These are phyloP conservation scores for Pseudomyrmex gracilis DNA, from an alignment of 1,140 invertebrate genomes.

Conservation along the genomic window DNA sequence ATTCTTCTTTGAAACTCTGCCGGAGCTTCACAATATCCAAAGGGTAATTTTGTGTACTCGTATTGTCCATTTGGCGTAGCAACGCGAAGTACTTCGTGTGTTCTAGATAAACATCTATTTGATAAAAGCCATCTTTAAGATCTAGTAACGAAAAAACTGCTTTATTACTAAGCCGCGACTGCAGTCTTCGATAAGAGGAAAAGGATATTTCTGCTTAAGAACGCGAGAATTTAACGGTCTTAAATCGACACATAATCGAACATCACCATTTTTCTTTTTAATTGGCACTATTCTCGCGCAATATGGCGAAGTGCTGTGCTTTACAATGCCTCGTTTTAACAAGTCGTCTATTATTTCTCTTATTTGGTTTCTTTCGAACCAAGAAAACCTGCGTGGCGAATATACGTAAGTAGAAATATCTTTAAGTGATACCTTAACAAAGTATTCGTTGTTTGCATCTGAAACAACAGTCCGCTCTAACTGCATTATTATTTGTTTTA, in stretches of 20 bases:
- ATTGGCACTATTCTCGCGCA: no score
- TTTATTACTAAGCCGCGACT: not conserved
- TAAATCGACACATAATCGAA: not conserved
- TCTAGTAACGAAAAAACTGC: not conserved
- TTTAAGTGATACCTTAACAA: not conserved
- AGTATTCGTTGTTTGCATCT: no score
- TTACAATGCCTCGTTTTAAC: no score
- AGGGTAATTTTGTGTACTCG: not conserved
- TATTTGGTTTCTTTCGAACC: not conserved
- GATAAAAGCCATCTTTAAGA: not conserved
- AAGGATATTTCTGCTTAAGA: not conserved
- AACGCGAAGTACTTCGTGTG: not conserved
- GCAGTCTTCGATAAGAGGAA: not conserved
- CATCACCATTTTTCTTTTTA: not conserved
- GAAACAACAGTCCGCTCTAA: no score
- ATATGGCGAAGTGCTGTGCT: no score
- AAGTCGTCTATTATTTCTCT: no score
- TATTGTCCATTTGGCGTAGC: not conserved
- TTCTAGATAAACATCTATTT: not conserved
- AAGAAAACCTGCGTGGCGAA: not conserved
- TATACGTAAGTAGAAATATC: not conserved
- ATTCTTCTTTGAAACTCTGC: not conserved
- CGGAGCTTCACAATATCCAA: not conserved
- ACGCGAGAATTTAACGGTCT: not conserved
- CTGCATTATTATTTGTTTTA: no score